These are phyloP conservation scores for Aproaerema taeniolella DNA, from an alignment of 2,888 invertebrate genomes.

Conservation along the genomic window DNA sequence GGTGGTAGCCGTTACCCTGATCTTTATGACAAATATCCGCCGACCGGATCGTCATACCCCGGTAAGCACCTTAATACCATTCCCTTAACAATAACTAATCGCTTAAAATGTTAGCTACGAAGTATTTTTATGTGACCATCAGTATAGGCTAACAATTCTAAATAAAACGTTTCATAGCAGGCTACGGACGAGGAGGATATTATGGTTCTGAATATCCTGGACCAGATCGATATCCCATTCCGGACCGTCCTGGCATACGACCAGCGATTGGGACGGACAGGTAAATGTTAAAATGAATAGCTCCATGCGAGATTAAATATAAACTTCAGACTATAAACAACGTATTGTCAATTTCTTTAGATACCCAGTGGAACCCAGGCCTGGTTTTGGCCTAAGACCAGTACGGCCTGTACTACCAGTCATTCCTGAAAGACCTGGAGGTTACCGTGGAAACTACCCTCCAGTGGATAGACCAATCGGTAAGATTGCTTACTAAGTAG, in stretches of 20 bases:
- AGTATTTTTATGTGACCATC: not conserved
- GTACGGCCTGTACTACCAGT: constrained; percentile 29
- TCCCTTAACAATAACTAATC: not conserved
- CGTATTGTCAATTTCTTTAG: constrained; percentile 26
- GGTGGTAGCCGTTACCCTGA: constrained; percentile 71
- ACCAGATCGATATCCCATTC: constrained; percentile 57
- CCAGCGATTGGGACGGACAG: constrained; percentile 58
- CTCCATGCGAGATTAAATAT: not conserved
- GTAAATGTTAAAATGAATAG: constrained; percentile 39
- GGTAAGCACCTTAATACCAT: constrained; percentile 67
- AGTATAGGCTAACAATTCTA: not conserved
- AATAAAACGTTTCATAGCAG: constrained; percentile 30
- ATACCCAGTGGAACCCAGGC: constrained; percentile 62
- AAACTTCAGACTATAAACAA: constrained; percentile 24
- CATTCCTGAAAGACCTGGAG: constrained; percentile 56
- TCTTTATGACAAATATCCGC: constrained; percentile 77
- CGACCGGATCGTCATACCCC: constrained; percentile 71
- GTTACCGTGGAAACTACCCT: constrained; percentile 73
- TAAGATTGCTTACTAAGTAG: too few species aligned
- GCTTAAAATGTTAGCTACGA: not conserved
- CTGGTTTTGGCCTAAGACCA: constrained; percentile 52
- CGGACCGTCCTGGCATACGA: constrained; percentile 51
- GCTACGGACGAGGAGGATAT: constrained; percentile 61
- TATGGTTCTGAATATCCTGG: constrained; percentile 54
- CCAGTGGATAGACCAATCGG: constrained; percentile 60